Evolutionary conservation across 2,113 vertebrate species (phyloP), one percentile per base, ranked within the genome.

Genomic region (Verasper variegatus): DNA sequence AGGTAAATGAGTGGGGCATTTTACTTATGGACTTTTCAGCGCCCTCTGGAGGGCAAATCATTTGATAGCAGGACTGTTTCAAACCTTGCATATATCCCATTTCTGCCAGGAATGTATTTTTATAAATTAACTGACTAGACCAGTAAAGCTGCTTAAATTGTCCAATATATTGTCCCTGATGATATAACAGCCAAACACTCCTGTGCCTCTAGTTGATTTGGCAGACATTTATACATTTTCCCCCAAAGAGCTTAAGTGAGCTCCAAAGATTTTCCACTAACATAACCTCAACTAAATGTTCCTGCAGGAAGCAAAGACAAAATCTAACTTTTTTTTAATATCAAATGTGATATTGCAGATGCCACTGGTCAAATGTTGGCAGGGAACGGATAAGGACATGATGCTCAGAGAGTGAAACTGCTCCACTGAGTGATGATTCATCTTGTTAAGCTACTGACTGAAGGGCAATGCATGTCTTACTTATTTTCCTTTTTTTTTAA

Each of bases 401-500:
- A 6, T 17, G 47, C 47, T 21, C 51, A 54, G 21, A 55, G n/a
- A 24, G 9, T 56, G 54, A 4, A 27, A 3, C 24, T 17, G 18
- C 52, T 52, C 42, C 4, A 8, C 23, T 4, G 52, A 17, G 20
- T 1, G 9, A 27, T 35, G 23, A 60, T 23, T 73, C 57, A 47
- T 23, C 62, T 52, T 0, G n/a, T 56, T 20, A 20, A 54, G 17
- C 47, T 62, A 10, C 21, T 37, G 45, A 47, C 47, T 56, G 24
- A 3, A 71, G 31, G 59, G 35, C 7, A 35, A 20, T 60, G 1
- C 12, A 27, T 37, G 14, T 40, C 3, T 56, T 21, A 10, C 45
- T 31, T 35, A 37, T 80, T 23, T 14, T 5, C 47, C 12, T 66
- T 61, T 77, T 60, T 77, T 65, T 8, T 26, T 49, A 56, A 64